A percentile compares a stretch with the other conserved stretches of the same genome.
Evolutionary conservation across 2,888 invertebrate genomes (phyloP).

Genomic region (Onthophagus sagittarius): DNA sequence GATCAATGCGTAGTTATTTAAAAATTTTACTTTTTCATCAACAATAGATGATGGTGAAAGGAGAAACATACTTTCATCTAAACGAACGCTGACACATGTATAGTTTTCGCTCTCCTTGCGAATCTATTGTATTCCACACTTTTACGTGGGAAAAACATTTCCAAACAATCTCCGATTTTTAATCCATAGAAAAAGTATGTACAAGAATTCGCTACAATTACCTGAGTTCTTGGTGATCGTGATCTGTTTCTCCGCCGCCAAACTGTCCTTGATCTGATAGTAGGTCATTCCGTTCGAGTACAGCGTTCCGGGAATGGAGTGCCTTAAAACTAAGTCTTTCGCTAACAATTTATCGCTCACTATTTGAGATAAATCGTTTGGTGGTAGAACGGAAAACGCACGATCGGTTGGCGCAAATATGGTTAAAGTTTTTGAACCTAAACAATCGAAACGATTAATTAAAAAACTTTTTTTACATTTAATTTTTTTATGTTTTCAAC

Average conservation of each 20-base stretch:
- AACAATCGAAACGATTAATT: background rate
- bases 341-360: constrained; percentile 64
- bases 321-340: constrained; percentile 69
- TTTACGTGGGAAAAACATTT: background rate
- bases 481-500: constrained; percentile 43
- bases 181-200: background rate
- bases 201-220: constrained; percentile 41
- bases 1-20: too few relatives aligned
- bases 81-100: background rate
- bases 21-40: background rate
- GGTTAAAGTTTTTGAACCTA: constrained; percentile 79
- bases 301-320: constrained; percentile 72
- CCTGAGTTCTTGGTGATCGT: constrained; percentile 78
- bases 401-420: constrained; percentile 81
- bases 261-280: constrained; percentile 78
- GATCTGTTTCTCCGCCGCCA: constrained; percentile 69
- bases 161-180: background rate
- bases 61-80: background rate
- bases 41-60: constrained; percentile 6
- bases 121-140: background rate
- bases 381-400: constrained; percentile 67
- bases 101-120: constrained; percentile 3
- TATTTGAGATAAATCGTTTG: constrained; percentile 58
- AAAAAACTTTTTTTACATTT: background rate
- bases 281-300: constrained; percentile 86